Evolutionary conservation across 92 coral and sea anemone genomes (phyloP).

Genomic region (Micromussa lordhowensis): DNA sequence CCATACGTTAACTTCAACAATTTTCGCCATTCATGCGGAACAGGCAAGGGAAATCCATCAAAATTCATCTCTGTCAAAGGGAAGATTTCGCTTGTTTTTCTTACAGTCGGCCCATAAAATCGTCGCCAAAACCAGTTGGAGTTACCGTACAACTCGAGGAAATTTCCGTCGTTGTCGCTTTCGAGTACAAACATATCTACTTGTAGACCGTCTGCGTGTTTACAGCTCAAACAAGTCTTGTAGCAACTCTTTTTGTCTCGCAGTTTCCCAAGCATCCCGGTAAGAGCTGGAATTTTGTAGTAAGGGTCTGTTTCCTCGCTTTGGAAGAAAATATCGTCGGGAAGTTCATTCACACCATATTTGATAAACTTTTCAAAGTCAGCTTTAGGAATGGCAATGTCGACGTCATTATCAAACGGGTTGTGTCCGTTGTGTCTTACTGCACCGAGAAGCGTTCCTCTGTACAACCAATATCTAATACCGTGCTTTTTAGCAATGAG

Average conservation of each 20-base stretch:
- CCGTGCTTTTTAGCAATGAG: conserved; percentile 54
- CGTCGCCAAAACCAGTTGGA: conserved; percentile 12
- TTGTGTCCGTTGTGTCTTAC: conserved; percentile 51
- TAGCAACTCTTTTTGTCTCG: conserved; percentile 54
- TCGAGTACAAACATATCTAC: conserved; percentile 40
- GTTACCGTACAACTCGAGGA: conserved; percentile 40
- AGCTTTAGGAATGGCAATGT: conserved; percentile 26
- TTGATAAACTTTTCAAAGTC: conserved; percentile 37
- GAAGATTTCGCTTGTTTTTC: conserved; percentile 42
- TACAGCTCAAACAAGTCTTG: not conserved
- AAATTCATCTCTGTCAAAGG: conserved; percentile 47
- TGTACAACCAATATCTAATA: conserved; percentile 49
- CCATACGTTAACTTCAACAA: conserved; percentile 42
- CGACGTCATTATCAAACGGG: conserved; percentile 57
- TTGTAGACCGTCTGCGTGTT: conserved; percentile 39
- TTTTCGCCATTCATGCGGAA: conserved; percentile 53
- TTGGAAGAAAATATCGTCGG: conserved; percentile 57
- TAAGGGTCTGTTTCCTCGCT: conserved; percentile 43
- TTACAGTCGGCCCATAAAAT: conserved; percentile 30
- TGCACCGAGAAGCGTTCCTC: conserved; percentile 64
- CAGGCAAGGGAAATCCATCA: conserved; percentile 57
- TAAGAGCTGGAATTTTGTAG: conserved; percentile 27
- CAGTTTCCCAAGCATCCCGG: conserved; percentile 46
- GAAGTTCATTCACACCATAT: conserved; percentile 33
- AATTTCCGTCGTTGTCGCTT: conserved; percentile 29